Percentiles rank a stretch among this genome's conserved stretches.
Conservation (phyloP, 2,113 vertebrate species). For the Passer montanus region DNA sequence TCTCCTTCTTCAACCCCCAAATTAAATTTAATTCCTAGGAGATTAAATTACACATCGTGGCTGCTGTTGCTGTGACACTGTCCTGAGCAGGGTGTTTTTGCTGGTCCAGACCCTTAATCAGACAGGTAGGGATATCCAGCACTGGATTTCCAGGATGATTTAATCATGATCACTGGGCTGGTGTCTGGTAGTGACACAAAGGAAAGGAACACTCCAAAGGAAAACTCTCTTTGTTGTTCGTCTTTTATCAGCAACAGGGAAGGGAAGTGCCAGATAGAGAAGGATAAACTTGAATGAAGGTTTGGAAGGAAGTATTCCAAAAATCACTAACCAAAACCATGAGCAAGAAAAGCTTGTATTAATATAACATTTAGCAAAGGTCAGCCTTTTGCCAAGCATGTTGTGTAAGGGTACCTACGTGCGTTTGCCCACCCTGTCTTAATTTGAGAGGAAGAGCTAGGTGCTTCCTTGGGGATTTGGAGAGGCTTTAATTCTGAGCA, state of each 20-base stretch:
- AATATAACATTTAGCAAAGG: not conserved
- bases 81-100: not conserved
- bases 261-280: not conserved
- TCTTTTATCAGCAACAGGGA: not conserved
- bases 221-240: not conserved
- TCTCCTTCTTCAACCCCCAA: not conserved
- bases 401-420: not conserved
- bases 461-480: not conserved
- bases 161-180: not conserved
- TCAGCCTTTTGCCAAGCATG: not conserved
- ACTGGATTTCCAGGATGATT: not conserved
- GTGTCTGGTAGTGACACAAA: not conserved
- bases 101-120: not conserved
- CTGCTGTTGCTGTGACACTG: not conserved
- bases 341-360: not conserved
- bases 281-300: not conserved
- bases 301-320: not conserved
- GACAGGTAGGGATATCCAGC: not conserved
- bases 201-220: not conserved
- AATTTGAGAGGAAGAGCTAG: not conserved
- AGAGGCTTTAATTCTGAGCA: not conserved
- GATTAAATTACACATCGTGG: not conserved
- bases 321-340: not conserved
- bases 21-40: not conserved
- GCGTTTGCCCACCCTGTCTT: rapidly evolving